Conservation (phyloP, 1,140 invertebrate species). For the Riptortus pedestris region DNA sequence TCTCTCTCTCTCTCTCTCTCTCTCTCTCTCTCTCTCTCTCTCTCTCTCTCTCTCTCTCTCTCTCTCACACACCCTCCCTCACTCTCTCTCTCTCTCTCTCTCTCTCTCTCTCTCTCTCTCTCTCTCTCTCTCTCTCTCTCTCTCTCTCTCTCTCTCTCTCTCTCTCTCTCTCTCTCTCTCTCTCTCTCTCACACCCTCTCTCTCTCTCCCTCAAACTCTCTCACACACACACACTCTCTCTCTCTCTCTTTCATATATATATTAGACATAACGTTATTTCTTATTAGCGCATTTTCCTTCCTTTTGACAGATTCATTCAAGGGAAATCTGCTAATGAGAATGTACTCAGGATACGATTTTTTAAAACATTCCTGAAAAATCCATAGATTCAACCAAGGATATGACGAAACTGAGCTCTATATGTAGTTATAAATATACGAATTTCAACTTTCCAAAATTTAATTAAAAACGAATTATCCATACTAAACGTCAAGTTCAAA, state of each 20-base stretch:
- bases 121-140: slow-evolving; percentile 3
- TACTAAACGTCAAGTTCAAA: too few species aligned
- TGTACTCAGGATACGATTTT: too few species aligned
- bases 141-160: slow-evolving; percentile 16
- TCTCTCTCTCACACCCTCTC: slow-evolving; percentile 13
- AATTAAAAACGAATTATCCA: too few species aligned
- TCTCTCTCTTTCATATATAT: neutral
- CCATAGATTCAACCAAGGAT: too few species aligned
- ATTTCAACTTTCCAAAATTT: too few species aligned
- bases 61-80: too few species aligned
- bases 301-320: neutral
- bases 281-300: neutral
- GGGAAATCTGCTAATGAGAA: too few species aligned
- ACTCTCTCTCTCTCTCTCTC: slow-evolving; percentile 18
- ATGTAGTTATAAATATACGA: too few species aligned
- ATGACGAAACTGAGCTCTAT: too few species aligned
- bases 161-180: slow-evolving; percentile 13
- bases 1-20: slow-evolving; percentile 18
- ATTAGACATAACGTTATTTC: neutral
- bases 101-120: slow-evolving; percentile 20
- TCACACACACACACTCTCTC: slow-evolving; percentile 4
- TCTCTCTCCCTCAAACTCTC: slow-evolving; percentile 2
- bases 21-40: slow-evolving; percentile 20
- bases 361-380: too few species aligned
- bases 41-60: slow-evolving; percentile 22